phyloP scores from a whole-genome alignment of 2,888 invertebrate genomes.

The Agrotis puta region DNA sequence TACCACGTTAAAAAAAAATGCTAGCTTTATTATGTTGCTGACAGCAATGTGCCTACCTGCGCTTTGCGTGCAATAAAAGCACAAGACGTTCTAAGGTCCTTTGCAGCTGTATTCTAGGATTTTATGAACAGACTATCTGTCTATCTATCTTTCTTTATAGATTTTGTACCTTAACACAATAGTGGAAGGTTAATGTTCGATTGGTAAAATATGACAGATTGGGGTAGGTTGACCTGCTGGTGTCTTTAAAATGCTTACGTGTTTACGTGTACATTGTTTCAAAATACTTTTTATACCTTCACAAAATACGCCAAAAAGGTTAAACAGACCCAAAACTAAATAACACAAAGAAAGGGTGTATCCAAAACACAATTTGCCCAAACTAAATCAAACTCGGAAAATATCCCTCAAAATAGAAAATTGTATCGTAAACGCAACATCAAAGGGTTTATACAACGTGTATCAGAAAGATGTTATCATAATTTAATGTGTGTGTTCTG shows the following conservation, averaged over 20 bases:
- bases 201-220: too few relatives aligned
- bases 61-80: not conserved
- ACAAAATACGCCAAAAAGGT: not conserved
- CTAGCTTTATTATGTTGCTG: slow-evolving; percentile 5
- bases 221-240: too few relatives aligned
- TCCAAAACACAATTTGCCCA: slow-evolving; percentile 26
- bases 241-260: too few relatives aligned
- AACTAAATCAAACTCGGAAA: slow-evolving; percentile 28
- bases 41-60: not conserved
- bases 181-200: too few relatives aligned
- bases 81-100: not conserved
- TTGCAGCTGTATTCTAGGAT: too few relatives aligned
- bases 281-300: not conserved
- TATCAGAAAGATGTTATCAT: too few relatives aligned
- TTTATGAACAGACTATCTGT: too few relatives aligned
- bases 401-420: slow-evolving; percentile 23
- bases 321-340: not conserved
- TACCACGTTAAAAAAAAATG: too few relatives aligned
- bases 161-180: too few relatives aligned
- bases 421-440: slow-evolving; percentile 21
- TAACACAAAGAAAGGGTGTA: slow-evolving; percentile 14
- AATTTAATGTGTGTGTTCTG: too few relatives aligned
- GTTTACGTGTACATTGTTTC: not conserved
- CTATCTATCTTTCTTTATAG: too few relatives aligned
- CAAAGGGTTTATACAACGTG: slow-evolving; percentile 17